Evolutionary conservation across 2,797 vertebrate genomes (phyloP).

Genomic region (Onychomys arenicola): DNA sequence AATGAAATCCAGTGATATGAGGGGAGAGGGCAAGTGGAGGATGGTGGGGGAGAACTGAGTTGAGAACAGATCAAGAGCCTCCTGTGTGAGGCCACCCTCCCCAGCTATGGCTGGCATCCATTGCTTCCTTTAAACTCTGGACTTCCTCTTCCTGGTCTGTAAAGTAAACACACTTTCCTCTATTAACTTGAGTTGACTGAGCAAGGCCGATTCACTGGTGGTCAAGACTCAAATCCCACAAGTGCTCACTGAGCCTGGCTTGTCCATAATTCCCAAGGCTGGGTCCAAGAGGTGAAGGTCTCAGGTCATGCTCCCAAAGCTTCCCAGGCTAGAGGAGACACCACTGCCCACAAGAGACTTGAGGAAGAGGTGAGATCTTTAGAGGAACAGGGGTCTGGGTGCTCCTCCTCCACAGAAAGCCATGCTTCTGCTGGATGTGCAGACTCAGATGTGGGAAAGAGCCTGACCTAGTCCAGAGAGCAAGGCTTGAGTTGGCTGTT

Average conservation of each 20-base stretch:
- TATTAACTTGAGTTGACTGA: neutral
- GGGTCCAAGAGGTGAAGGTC: neutral
- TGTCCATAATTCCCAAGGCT: neutral
- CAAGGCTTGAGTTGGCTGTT: neutral
- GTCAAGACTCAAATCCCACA: too few relatives aligned
- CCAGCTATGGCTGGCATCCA: neutral
- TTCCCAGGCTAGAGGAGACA: neutral
- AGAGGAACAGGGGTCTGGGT: rapidly evolving
- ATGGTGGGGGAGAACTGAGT: too few relatives aligned
- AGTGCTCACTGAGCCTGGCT: rapidly evolving
- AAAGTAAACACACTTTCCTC: neutral
- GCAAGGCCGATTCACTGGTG: rapidly evolving
- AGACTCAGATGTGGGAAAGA: neutral
- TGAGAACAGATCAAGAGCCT: neutral
- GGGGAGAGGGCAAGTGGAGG: rapidly evolving
- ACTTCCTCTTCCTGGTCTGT: neutral
- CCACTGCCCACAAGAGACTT: neutral
- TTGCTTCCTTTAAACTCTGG: too few relatives aligned
- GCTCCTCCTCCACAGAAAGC: neutral
- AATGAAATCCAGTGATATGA: neutral
- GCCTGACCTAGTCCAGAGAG: rapidly evolving
- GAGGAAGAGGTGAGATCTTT: neutral
- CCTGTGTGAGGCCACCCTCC: neutral
- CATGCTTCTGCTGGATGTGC: too few relatives aligned
- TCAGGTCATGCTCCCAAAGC: neutral